phyloP scores from a whole-genome alignment of 53 echinoderm and acorn worm genomes.

The Henricia sp. region DNA sequence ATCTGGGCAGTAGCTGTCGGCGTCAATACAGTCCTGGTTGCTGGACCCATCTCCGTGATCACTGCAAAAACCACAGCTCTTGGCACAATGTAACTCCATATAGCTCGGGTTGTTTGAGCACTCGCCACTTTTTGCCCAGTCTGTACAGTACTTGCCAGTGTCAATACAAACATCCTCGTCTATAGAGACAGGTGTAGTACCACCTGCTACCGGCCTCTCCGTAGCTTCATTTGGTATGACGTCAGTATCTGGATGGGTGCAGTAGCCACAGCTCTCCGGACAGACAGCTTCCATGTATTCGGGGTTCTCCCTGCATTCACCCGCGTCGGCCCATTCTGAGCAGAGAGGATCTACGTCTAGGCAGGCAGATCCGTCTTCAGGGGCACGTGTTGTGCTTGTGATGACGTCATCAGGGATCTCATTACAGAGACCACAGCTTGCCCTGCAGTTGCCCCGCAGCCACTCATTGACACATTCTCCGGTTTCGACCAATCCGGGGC shows the following conservation, averaged over 20 bases:
- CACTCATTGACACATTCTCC: not conserved
- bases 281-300: slow-evolving; percentile 49
- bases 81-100: slow-evolving; percentile 62
- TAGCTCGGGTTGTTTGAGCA: slow-evolving; percentile 47
- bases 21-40: slow-evolving; percentile 62
- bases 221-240: not conserved
- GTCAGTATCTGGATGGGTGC: slow-evolving; percentile 10
- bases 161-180: slow-evolving; percentile 19
- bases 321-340: slow-evolving; percentile 28
- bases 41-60: not conserved
- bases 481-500: slow-evolving; percentile 2
- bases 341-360: slow-evolving; percentile 42
- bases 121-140: slow-evolving; percentile 54
- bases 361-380: slow-evolving; percentile 12
- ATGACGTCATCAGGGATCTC: not conserved
- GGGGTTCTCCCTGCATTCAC: slow-evolving; percentile 39
- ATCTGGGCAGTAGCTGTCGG: slow-evolving; percentile 60
- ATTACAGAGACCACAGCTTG: not conserved
- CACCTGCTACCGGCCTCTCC: not conserved
- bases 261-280: slow-evolving; percentile 22
- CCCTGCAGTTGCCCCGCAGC: not conserved
- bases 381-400: not conserved
- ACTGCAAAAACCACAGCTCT: slow-evolving; percentile 23
- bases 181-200: not conserved
- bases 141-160: not conserved